Conservation (phyloP, 2,797 vertebrate species). For the Threskiornis aethiopicus region DNA sequence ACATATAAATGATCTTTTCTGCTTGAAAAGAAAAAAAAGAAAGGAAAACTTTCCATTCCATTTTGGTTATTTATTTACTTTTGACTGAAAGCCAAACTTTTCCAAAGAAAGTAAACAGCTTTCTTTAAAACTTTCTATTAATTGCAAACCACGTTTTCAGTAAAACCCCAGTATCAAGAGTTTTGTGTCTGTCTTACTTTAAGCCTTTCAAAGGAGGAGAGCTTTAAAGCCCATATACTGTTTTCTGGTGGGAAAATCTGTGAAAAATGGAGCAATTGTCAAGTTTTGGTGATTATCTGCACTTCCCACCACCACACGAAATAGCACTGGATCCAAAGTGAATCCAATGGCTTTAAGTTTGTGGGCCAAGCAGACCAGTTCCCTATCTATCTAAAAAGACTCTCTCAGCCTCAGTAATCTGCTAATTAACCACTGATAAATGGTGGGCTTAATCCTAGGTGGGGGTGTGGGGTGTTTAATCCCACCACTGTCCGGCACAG, state of each 20-base stretch:
- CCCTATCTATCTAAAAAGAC: background rate
- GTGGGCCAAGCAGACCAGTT: background rate
- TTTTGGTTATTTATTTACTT: background rate
- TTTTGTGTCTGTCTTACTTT: background rate
- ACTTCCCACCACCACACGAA: rapidly evolving
- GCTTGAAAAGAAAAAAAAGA: background rate
- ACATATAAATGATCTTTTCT: background rate
- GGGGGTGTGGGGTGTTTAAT: background rate
- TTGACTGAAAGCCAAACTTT: background rate
- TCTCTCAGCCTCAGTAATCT: slow-evolving; percentile 13
- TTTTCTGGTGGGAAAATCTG: slow-evolving; percentile 28
- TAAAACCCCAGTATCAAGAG: background rate
- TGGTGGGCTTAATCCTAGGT: background rate
- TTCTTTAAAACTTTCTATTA: slow-evolving; percentile 6
- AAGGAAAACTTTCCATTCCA: background rate
- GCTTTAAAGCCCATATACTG: background rate
- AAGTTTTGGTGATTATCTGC: background rate
- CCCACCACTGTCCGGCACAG: background rate
- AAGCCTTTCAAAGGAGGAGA: background rate
- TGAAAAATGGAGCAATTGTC: background rate
- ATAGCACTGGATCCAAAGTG: background rate
- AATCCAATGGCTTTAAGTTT: background rate
- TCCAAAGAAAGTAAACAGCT: slow-evolving; percentile 11
- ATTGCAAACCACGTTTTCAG: background rate
- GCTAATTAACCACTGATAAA: background rate